These are phyloP conservation scores for Centrocercus urophasianus DNA, from an alignment of 2,113 vertebrate species.

Conservation along the genomic window DNA sequence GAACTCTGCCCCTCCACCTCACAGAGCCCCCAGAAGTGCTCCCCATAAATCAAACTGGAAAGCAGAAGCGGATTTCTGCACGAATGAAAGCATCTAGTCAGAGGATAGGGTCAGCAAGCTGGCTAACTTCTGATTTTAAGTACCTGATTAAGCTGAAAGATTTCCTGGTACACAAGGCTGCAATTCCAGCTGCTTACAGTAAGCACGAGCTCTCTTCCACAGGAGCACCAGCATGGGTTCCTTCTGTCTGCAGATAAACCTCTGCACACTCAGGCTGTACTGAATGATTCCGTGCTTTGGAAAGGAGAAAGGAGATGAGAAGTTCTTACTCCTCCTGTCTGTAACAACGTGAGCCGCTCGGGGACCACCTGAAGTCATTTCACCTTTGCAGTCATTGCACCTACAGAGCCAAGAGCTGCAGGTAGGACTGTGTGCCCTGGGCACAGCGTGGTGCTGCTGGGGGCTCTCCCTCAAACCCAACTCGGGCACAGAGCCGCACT, in stretches of 20 bases:
- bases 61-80: background rate
- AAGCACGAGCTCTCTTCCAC: background rate
- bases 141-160: background rate
- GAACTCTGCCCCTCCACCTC: background rate
- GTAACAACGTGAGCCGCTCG: fast-evolving
- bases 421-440: background rate
- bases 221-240: background rate
- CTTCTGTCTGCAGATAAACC: background rate
- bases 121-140: background rate
- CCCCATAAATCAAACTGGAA: background rate
- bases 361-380: background rate
- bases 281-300: background rate
- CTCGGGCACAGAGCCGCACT: fast-evolving
- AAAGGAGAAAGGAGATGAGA: background rate
- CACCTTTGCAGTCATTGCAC: fast-evolving
- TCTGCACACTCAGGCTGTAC: background rate
- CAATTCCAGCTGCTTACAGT: background rate
- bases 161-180: background rate
- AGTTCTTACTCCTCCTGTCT: fast-evolving
- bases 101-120: background rate
- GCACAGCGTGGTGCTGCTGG: too few relatives aligned
- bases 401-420: fast-evolving
- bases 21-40: background rate
- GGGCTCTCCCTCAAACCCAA: background rate
- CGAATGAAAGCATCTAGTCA: background rate